Base-by-base conservation (phyloP, 2,888 invertebrate genomes). In the Julus scanicus region DNA sequence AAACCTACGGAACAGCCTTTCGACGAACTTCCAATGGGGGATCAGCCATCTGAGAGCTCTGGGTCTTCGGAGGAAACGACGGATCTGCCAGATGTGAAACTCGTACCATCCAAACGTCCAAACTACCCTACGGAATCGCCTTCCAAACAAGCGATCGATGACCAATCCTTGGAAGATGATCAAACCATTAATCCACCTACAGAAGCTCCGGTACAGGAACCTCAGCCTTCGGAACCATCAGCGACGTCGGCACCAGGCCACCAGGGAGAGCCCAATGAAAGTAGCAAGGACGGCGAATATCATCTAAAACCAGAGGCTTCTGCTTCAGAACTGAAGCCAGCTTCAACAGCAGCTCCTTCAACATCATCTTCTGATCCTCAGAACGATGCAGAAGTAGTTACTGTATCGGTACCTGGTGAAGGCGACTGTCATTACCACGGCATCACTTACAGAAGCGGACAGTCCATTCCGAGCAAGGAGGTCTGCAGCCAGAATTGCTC, bases 401-500 rank as follows among this genome's bases (percentile, higher is more conserved):
- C 40, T n/a, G 87, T 80, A 83, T 37, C 53, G 11, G 71, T 89
- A 63, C 89, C 89, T 17, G 89, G 89, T 9, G 89, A 89, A 88
- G 89, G 89, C 48, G 87, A 86, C 80, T 90, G 90, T 87, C 84
- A 88, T 9, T 86, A 89, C 15, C 87, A 89, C 49, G 90, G 89
- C 11, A 86, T 88, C 40, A 88, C 89, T 17, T 90, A 90, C 49
- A 8, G 71, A 3, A 88, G 89, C 48, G 89, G 88, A 3, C 89
- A 89, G 9, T 48, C 88, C 17, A 88, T 90, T 48, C 90, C 89
- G 0, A 89, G 88, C 20, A 84, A 39, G 15, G 89, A 90, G 84
- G 87, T 89, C n/a, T 90, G 90, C 88, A 87, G 88, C 8, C 89
- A 89, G n/a, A 87, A 88, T 40, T 89, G 89, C 49, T 48, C 86